These are phyloP conservation scores for Cabera pusaria DNA, from an alignment of 2,888 invertebrate genomes.

Conservation along the genomic window DNA sequence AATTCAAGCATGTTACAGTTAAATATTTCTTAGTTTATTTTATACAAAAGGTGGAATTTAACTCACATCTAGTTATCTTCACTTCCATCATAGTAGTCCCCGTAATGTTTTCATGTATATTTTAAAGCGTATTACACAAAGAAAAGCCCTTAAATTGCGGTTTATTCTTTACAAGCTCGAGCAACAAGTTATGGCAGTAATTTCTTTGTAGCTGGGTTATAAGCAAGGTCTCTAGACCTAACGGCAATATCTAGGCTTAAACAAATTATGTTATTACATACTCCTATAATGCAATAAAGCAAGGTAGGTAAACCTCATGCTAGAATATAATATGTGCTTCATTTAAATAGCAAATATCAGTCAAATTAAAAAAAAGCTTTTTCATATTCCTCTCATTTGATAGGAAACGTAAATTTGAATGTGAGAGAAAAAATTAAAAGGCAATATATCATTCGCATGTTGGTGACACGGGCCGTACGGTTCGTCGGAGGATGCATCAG, in stretches of 20 bases:
- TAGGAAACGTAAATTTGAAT: too few relatives aligned
- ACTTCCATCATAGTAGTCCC: background rate
- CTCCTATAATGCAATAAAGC: too few relatives aligned
- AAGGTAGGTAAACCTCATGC: too few relatives aligned
- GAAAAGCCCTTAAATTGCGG: slow-evolving; percentile 9
- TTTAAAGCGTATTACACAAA: slow-evolving; percentile 8
- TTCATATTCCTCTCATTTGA: background rate
- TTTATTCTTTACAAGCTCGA: slow-evolving; percentile 16
- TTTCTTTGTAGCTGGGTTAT: slow-evolving; percentile 16
- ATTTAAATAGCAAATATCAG: too few relatives aligned
- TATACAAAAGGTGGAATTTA: too few relatives aligned
- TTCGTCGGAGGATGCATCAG: slow-evolving; percentile 45
- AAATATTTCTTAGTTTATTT: too few relatives aligned
- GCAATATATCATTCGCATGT: slow-evolving; percentile 11
- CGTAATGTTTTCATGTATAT: slow-evolving; percentile 3
- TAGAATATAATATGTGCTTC: too few relatives aligned
- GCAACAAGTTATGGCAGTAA: slow-evolving; percentile 23
- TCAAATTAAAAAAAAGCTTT: background rate
- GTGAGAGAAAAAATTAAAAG: too few relatives aligned
- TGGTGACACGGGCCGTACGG: slow-evolving; percentile 10
- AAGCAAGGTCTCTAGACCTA: too few relatives aligned
- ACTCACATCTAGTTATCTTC: background rate
- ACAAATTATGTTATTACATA: too few relatives aligned
- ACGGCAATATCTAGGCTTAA: too few relatives aligned
- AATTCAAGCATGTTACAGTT: too few relatives aligned